A percentile compares a stretch with the other conserved stretches of the same genome.
Evolutionary conservation across 2,797 vertebrate species (phyloP).

Genomic region (Enteromius radiatus): DNA sequence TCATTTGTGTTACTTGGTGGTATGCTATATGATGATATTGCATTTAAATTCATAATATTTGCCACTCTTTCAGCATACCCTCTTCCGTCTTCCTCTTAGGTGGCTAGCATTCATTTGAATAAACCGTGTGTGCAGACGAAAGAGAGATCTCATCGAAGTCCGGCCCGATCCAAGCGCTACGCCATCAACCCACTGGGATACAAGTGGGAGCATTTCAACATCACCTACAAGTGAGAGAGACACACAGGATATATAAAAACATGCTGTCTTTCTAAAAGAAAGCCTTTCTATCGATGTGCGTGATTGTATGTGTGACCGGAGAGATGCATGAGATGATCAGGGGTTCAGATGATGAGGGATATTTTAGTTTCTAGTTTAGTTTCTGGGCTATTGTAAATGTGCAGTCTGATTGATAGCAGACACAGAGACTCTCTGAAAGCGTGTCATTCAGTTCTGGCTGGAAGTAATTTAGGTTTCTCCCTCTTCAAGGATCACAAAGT

Average conservation of each 20-base stretch:
- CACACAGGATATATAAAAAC: background rate
- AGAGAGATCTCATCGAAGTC: slow-evolving; percentile 11
- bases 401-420: slow-evolving; percentile 36
- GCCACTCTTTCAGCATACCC: background rate
- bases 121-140: slow-evolving; percentile 32
- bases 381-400: slow-evolving; percentile 11
- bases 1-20: background rate
- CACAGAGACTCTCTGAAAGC: background rate
- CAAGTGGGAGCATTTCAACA: slow-evolving; percentile 84
- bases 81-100: slow-evolving; percentile 33
- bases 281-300: background rate
- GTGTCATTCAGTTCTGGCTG: background rate
- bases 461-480: slow-evolving; percentile 5
- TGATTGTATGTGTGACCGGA: background rate
- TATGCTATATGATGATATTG: background rate
- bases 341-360: slow-evolving; percentile 4
- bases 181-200: slow-evolving; percentile 81
- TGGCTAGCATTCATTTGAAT: background rate
- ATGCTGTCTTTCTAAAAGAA: background rate
- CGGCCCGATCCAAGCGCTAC: slow-evolving; percentile 74
- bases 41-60: background rate
- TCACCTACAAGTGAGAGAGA: slow-evolving; percentile 79
- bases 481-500: slow-evolving; percentile 75
- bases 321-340: background rate
- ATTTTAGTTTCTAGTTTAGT: slow-evolving; percentile 25